phyloP scores from a whole-genome alignment of 2,888 invertebrate species.

The Capitulum mitella region DNA sequence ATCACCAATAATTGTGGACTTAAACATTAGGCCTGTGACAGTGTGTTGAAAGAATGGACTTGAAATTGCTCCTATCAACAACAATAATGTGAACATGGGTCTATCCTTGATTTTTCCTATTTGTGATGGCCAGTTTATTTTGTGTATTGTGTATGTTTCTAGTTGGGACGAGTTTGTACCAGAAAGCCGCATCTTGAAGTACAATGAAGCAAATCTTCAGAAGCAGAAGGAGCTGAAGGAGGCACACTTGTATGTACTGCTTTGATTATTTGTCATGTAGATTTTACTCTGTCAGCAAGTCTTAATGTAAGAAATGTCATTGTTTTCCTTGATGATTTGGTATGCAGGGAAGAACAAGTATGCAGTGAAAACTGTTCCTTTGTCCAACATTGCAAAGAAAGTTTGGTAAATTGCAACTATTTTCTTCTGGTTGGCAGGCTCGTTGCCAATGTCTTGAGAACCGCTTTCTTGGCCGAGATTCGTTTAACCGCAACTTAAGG shows the following conservation, averaged over 20 bases:
- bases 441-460: too few species aligned
- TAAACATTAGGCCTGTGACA: neutral
- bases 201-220: slow-evolving; percentile 79
- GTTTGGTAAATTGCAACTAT: too few species aligned
- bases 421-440: too few species aligned
- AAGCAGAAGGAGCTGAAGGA: slow-evolving; percentile 77
- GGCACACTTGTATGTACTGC: slow-evolving; percentile 50
- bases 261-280: neutral
- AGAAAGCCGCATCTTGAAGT: slow-evolving; percentile 80
- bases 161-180: slow-evolving; percentile 65
- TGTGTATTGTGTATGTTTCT: slow-evolving; percentile 28
- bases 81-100: neutral
- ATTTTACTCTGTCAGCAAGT: too few species aligned
- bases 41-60: neutral
- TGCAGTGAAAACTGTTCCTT: too few species aligned
- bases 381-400: too few species aligned
- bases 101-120: neutral
- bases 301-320: too few species aligned
- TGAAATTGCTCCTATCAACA: neutral
- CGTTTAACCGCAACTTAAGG: too few species aligned
- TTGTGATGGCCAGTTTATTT: neutral
- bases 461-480: too few species aligned
- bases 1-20: neutral
- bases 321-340: too few species aligned
- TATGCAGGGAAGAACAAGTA: too few species aligned